Base-by-base conservation (phyloP, 2,797 vertebrate species). In the Phalanger gymnotis region DNA sequence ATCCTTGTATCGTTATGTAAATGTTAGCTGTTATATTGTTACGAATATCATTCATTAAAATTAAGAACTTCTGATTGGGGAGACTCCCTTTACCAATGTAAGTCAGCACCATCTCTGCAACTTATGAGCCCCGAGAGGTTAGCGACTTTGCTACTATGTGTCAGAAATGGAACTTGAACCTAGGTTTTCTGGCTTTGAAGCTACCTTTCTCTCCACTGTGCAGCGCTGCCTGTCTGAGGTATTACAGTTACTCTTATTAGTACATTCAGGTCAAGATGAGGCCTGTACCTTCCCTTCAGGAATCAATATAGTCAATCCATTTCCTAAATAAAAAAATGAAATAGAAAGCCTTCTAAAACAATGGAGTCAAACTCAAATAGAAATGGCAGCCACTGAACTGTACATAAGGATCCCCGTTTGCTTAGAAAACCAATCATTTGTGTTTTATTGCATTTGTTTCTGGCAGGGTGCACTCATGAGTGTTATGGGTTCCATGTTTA, bases 181-280 rank as follows among this genome's bases (percentile, higher is more conserved):
- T 12, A 40, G 6, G 6, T 73, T 31, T 73, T 40, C n/a, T 40
- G n/a, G 66, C 66, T 73, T n/a, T 73, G 12, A n/a, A 5, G 4
- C 14, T 6, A n/a, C 66, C 66, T 73, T 73, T 73, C 66, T 66
- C 61, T n/a, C 31, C 61, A 34, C 13, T n/a, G 16, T 73, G 66
- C 6, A 73, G 6, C 40, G n/a, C n/a, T 73, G 5, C 61, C 61
- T 73, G 66, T 73, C n/a, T 73, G 66, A 40, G n/a, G 66, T 7
- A 40, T 7, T 22, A 73, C 16, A n/a, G 0, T n/a, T 66, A n/a
- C 14, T n/a, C 34, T 66, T 66, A 66, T n/a, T 40, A 73, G 16
- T 55, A 1, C 13, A 0, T 7, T 30, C 9, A 30, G 53, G 22
- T 91, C 51, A 53, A 22, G 31, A 13, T 10, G 0, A 16, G 9